Base-by-base conservation (phyloP, 2,888 invertebrate genomes). In the Drosophila greeni region DNA sequence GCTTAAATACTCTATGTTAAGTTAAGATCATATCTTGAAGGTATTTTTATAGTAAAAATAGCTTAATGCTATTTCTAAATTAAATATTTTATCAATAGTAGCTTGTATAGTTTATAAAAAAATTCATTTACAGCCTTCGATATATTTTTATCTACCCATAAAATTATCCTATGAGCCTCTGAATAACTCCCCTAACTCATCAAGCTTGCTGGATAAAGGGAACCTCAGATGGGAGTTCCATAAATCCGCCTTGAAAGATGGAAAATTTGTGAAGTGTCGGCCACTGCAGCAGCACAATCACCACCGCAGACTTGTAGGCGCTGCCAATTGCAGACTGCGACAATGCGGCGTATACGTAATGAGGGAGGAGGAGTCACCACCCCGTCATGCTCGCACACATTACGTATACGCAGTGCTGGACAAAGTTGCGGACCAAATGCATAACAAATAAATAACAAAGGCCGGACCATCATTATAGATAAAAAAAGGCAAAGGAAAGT, bases 261-360 rank as follows among this genome's bases (percentile, higher is more conserved):
- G 39, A 55, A 67, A 61, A 76, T 70, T 75, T 76, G 74, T 70
- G 53, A 75, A 73, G 74, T 80, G 76, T 73, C 70, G 74, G 64
- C 60, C 37, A 76, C 75, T 84, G 85, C 84, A 37, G 55, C 29
- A 37, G 52, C 37, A 37, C 52, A 56, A 52, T 51, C 52, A 37
- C 16, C 37, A 85, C 36, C 62, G 82, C 73, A 86, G 86, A 86
- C 86, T 85, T 79, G 74, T 86, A 84, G 86, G 85, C 86, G 86
- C 86, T 86, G 60, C 72, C 79, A 75, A 80, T 75, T 85, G 86
- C 86, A 84, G 86, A 86, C 66, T 66, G 66, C 57, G 66, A 57
- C 62, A 67, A 59, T 52, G 57, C 51, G 69, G 81, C 82, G 75
- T 72, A 77, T 74, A 72, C 79, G 75, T 69, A 73, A 72, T 51